Evolutionary conservation across 2,113 vertebrate species (phyloP).

Genomic region (Pteruthius melanotis): DNA sequence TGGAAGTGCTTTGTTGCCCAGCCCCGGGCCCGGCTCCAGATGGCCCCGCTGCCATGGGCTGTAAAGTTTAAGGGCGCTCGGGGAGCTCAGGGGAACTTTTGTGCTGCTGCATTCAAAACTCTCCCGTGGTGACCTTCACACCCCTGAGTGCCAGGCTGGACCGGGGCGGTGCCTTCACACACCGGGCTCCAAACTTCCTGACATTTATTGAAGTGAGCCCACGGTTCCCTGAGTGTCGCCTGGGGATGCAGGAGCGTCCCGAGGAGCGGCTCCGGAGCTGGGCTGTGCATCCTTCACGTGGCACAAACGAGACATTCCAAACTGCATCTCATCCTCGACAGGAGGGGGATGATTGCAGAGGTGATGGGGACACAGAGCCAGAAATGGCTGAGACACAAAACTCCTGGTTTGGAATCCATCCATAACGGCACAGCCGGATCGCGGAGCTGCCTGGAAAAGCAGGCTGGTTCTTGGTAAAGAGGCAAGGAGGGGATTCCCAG

Average conservation of each 20-base stretch:
- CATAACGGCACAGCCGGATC: background rate
- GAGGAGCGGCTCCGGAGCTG: background rate
- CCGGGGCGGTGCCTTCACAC: background rate
- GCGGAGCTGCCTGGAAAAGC: background rate
- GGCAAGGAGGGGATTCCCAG: background rate
- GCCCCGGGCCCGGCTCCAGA: background rate
- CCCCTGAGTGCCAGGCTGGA: background rate
- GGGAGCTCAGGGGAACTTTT: background rate
- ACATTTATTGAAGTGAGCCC: fast-evolving
- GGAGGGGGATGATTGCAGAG: background rate
- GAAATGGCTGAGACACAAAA: background rate
- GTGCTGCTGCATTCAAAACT: background rate
- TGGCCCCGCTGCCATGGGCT: background rate
- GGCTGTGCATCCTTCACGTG: background rate
- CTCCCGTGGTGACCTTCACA: background rate
- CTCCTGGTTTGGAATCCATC: background rate
- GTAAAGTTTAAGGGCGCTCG: background rate
- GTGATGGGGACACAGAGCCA: background rate
- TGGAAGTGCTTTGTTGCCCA: conserved; percentile 3
- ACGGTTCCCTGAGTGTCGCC: background rate
- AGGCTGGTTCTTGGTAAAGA: background rate
- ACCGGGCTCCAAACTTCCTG: background rate
- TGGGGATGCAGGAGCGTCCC: background rate
- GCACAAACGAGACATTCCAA: background rate
- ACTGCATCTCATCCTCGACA: background rate